Base-by-base conservation (phyloP, 2,113 vertebrate genomes). In the Helogale parvula region DNA sequence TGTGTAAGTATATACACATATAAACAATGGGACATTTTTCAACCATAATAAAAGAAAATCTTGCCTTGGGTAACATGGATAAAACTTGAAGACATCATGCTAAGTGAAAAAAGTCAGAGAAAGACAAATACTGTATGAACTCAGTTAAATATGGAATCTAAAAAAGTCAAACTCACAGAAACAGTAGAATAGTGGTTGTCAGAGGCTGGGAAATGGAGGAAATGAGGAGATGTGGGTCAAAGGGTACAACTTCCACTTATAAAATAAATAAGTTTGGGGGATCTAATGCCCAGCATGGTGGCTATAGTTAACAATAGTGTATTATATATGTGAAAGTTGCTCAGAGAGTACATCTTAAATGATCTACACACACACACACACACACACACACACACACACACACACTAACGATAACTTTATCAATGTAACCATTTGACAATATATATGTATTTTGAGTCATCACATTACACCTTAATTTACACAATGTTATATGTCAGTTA, bases 51-150 rank as follows among this genome's bases (percentile, higher is more conserved):
- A 92, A 52, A 93, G 54, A 52, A 95, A 45, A 69, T 60, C 45
- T 33, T 90, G 8, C 29, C 35, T n/a, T 54, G 50, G 31, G 82
- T 25, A 88, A 41, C 57, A 88, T 31, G 38, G 71, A 50, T 85
- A n/a, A 79, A 81, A 17, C 33, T 65, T 82, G 38, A 81, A 35
- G 31, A 13, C 31, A 66, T 82, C 27, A 23, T 35, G 60, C 25
- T 87, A 72, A 82, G 45, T 88, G 54, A 74, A 88, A 74, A n/a
- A 87, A 92, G 11, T 87, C 84, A 76, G 79, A 83, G 29, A 95
- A 72, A 74, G 27, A 65, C 17, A 95, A 87, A 65, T 95, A 90
- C 41, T 65, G 16, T 57, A 72, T 54, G 21, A 69, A 72, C 29
- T 80, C 45, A 71, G 41, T 71, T 87, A 72, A 11, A 52, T 7